Evolutionary conservation across 2,113 vertebrate species (phyloP).

Genomic region (Toxostoma redivivum): DNA sequence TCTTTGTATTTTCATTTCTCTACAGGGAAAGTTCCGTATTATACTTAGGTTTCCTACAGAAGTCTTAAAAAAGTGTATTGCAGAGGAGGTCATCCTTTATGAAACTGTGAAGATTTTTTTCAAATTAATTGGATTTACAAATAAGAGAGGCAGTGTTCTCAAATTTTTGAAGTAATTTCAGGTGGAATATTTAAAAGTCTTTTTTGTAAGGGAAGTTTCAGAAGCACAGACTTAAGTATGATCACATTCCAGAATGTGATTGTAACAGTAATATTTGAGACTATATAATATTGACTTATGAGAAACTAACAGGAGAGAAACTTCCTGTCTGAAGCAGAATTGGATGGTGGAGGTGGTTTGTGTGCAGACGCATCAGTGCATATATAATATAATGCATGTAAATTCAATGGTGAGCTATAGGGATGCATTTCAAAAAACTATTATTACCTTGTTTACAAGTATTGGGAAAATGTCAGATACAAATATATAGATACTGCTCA

Average conservation of each 20-base stretch:
- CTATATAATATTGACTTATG: accelerated
- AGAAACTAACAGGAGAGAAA: neutral
- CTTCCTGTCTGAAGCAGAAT: neutral
- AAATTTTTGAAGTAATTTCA: neutral
- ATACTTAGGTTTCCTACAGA: neutral
- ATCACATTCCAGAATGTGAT: neutral
- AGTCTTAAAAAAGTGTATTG: neutral
- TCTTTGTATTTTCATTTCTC: neutral
- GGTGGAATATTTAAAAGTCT: neutral
- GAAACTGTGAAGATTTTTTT: neutral
- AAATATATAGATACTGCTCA: neutral
- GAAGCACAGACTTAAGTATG: neutral
- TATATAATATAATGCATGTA: neutral
- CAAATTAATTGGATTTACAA: neutral
- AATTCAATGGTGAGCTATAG: neutral
- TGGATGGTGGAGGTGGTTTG: accelerated
- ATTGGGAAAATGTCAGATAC: neutral
- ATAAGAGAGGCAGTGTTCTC: neutral
- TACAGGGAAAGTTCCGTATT: neutral
- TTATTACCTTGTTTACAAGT: neutral
- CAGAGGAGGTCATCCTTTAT: neutral
- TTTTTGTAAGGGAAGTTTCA: neutral
- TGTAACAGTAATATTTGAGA: neutral
- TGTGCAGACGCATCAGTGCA: neutral
- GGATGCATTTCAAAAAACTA: neutral